Evolutionary conservation across 2,797 vertebrate species (phyloP), one percentile per base, ranked within the genome.

Genomic region (Poeciliopsis presidionis): DNA sequence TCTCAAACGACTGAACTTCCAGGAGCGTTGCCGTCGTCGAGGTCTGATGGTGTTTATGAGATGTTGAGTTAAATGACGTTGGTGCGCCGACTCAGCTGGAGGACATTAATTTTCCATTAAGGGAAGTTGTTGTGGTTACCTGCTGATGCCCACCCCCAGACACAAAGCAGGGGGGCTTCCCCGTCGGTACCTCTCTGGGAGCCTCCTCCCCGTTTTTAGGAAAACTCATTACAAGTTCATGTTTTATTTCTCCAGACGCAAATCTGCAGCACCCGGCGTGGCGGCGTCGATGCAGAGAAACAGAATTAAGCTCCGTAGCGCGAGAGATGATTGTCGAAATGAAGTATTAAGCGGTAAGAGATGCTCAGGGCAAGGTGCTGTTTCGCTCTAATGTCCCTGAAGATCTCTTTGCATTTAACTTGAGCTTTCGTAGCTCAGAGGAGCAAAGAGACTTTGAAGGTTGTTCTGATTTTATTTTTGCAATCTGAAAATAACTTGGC

Each of bases 41-140:
- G 78, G 72, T 87, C 82, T 95, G 93, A 94, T 92, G 88, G 88
- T 93, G 91, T 94, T 94, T 93, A 91, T 90, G 86, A 86, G 84
- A 82, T 72, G 78, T 89, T 86, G 90, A 91, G 90, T 88, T 88
- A 89, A 91, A 94, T 87, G 80, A 91, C 90, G 89, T 89, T 85
- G 82, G 82, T 7, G 84, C 83, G 25, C 82, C 49, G 69, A 84
- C 94, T 89, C 95, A 86, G 94, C 88, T 88, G 93, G 94, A 95
- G 86, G 90, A 94, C 94, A 95, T 96, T 95, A 93, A 93, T 94
- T 94, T 91, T 94, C 93, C 95, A 96, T 96, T 96, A 95, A 86
- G 88, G 88, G 91, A 88, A 86, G 86, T 91, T 91, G 82, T 88
- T 88, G 85, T 79, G 76, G 87, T 87, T 91, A 94, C 94, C 94